Evolutionary conservation across 2,113 vertebrate genomes (phyloP).

Genomic region (Elephantulus edwardii): DNA sequence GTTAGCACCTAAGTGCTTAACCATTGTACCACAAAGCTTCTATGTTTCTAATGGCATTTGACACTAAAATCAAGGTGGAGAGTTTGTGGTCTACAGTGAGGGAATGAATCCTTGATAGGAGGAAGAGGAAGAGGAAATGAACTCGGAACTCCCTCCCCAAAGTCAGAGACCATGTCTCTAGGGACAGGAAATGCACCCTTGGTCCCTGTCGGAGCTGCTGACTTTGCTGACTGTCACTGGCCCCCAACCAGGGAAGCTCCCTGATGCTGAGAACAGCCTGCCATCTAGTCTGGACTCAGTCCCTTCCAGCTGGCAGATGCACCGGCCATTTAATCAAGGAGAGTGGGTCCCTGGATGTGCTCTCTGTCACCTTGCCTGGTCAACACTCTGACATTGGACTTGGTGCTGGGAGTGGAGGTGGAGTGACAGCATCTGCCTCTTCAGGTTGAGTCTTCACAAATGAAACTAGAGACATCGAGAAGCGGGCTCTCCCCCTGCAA

Average conservation of each 20-base stretch:
- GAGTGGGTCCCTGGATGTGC: conserved; percentile 26
- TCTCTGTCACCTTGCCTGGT: not conserved
- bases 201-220: not conserved
- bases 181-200: not conserved
- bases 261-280: not conserved
- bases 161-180: too few species aligned
- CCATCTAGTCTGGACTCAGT: not conserved
- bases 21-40: too few species aligned
- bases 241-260: not conserved
- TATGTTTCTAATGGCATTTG: not conserved
- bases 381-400: not conserved
- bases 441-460: not conserved
- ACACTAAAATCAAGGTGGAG: not conserved
- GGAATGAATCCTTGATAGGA: not conserved
- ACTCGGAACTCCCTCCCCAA: too few species aligned
- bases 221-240: not conserved
- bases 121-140: not conserved
- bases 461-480: not conserved
- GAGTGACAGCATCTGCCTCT: not conserved
- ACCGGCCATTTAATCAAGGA: conserved; percentile 3
- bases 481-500: not conserved
- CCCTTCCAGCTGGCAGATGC: not conserved
- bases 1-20: too few species aligned
- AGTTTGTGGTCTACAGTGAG: not conserved
- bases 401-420: rapidly evolving